Evolutionary conservation across 2,888 invertebrate species (phyloP).

Genomic region (Clepsis dumicolana): DNA sequence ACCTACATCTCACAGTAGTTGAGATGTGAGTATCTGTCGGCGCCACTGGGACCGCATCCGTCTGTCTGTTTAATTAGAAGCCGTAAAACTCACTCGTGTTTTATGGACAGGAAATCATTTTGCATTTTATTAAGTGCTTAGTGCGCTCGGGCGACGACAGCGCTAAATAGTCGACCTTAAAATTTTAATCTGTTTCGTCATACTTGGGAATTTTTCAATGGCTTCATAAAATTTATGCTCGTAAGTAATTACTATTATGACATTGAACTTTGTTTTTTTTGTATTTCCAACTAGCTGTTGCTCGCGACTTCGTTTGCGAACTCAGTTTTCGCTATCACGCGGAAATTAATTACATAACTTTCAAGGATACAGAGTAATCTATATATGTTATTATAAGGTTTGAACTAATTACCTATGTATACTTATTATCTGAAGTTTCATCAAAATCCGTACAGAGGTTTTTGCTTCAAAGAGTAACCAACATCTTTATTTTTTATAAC

Average conservation of each 20-base stretch:
- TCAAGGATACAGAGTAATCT: too few species aligned
- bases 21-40: neutral
- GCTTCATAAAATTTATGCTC: too few species aligned
- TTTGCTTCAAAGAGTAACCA: too few species aligned
- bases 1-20: neutral
- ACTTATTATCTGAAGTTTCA: too few species aligned
- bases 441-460: too few species aligned
- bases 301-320: too few species aligned
- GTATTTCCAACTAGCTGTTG: too few species aligned
- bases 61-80: slow-evolving; percentile 15
- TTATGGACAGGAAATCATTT: slow-evolving; percentile 15
- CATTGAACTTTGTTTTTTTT: neutral
- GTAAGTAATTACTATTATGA: neutral
- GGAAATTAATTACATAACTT: too few species aligned
- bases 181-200: slow-evolving; percentile 4
- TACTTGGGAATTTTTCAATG: neutral
- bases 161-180: neutral
- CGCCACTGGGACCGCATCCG: slow-evolving; percentile 16
- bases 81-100: slow-evolving; percentile 14
- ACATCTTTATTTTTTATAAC: too few species aligned
- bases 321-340: too few species aligned
- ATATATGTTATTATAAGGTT: too few species aligned
- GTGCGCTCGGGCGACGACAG: slow-evolving; percentile 11
- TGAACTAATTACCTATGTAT: too few species aligned
- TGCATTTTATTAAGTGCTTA: slow-evolving; percentile 14